Evolutionary conservation across 2,113 vertebrate genomes (phyloP).

Genomic region (Argyrosomus japonicus): DNA sequence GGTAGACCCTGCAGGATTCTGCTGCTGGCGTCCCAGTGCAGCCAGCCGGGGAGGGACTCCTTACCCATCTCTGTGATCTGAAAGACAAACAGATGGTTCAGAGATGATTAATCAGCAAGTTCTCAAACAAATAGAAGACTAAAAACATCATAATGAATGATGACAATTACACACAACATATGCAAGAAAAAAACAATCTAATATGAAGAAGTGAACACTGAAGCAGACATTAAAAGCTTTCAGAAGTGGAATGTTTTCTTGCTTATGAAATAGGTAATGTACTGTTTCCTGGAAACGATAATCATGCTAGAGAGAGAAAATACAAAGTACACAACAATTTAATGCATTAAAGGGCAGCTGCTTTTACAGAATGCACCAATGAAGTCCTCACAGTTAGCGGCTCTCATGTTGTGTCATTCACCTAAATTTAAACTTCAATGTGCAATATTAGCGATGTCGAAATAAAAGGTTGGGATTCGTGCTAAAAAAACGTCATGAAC

Average conservation of each 20-base stretch:
- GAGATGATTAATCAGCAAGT: not conserved
- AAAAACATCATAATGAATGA: not conserved
- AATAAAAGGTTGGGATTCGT: not conserved
- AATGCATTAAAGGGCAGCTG: not conserved
- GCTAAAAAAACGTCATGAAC: not conserved
- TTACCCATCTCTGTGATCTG: slow-evolving; percentile 92
- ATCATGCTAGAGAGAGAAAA: not conserved
- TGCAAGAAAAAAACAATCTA: not conserved
- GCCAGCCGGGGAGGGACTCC: slow-evolving; percentile 91
- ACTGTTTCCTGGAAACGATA: not conserved
- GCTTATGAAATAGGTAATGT: not conserved
- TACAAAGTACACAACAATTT: not conserved
- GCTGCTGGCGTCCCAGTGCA: slow-evolving; percentile 89
- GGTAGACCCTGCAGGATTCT: slow-evolving; percentile 91
- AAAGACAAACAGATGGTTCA: not conserved
- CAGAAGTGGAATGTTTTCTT: not conserved
- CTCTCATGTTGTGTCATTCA: not conserved
- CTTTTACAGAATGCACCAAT: not conserved
- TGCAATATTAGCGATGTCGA: not conserved
- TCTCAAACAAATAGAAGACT: too few species aligned
- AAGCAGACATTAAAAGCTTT: not conserved
- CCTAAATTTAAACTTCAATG: not conserved
- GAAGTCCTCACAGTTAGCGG: not conserved
- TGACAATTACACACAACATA: not conserved
- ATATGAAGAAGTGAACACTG: not conserved